Evolutionary conservation across 2,888 invertebrate genomes (phyloP), one percentile per base, ranked within the genome.

Genomic region (Xestobium rufovillosum): DNA sequence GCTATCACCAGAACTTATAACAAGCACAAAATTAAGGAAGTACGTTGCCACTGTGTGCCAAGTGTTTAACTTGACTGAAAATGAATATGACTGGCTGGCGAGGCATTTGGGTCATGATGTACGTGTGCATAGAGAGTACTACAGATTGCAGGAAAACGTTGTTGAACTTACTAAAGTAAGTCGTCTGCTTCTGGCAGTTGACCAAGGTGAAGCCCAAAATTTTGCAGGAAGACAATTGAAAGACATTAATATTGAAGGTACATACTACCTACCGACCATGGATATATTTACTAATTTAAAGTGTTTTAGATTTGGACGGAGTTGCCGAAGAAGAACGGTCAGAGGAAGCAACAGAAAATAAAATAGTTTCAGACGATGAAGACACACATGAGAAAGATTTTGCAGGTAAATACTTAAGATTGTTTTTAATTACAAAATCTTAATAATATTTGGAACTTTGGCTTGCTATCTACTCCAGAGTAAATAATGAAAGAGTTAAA

Each of bases 1-100:
- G 12, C 14, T 42, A 30, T 27, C 16, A n/a, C 48, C 48, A 16
- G 43, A 45, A 4, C 15, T 27, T 9, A 41, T 51, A 9, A 50
- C 45, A 3, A 34, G 49, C n/a, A 51, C 51, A 13, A 51, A 51
- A 39, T 36, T 52, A 9, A 30, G 51, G 27, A 53, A 53, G 31
- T 50, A 51, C 28, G 36, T 49, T 14, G 53, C 52, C 10, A 53
- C 53, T 9, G 51, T 53, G n/a, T 43, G 42, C 26, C 52, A 54
- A 38, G 26, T 51, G 2, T 48, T 53, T 13, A 43, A 53, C 36
- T 36, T 52, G 10, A 44, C 34, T 4, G 50, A 51, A 39, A 51
- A 48, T 36, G 52, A 53, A 37, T 29, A 26, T 14, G 52, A 51
- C 30, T 53, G 51, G 48, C 29, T 53, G 10, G 53, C 50, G 2